Base-by-base conservation (phyloP, 2,888 invertebrate species). In the Podabrus alpinus region DNA sequence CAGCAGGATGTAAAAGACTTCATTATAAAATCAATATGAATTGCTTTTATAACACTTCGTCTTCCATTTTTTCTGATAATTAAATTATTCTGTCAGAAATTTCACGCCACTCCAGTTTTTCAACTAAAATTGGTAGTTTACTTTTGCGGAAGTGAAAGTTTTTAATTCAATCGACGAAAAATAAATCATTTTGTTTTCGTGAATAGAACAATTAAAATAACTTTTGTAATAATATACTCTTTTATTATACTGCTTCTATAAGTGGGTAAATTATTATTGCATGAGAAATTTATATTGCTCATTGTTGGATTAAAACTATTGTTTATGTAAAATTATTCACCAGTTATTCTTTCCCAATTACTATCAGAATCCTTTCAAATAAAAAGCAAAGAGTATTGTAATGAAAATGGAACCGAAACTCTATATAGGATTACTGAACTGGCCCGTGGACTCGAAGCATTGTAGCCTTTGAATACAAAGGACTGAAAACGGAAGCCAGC, bases 401-500 rank as follows among this genome's bases (percentile, higher is more conserved):
- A 79, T 78, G 80, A 79, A 79, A 81, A 81, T 78, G 79, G 76
- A 79, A 76, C 74, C 73, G 80, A 79, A 81, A 80, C 81, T 81
- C 78, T 79, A 81, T 80, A 82, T 78, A 80, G 82, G 80, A 81
- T 82, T 82, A 82, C 82, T 70, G 79, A 82, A 81, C 81, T 80
- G 79, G 72, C 77, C 77, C 72, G 74, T 76, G 80, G 79, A 80
- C 79, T 80, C 79, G 80, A 79, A 80, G 80, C 78, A 78, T 77
- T 79, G 79, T 79, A 74, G 74, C 77, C 76, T 78, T 78, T 78
- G 75, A 76, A 75, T 76, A 80, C 80, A 81, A 81, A 81, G 79
- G 79, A 77, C 76, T 72, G 76, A 66, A 76, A 73, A 71, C 76
- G 76, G 76, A 76, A 76, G 73, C 73, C 69, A 59, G 76, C 69